Evolutionary conservation across 2,113 vertebrate genomes (phyloP).

Genomic region (Burhinus bistriatus): DNA sequence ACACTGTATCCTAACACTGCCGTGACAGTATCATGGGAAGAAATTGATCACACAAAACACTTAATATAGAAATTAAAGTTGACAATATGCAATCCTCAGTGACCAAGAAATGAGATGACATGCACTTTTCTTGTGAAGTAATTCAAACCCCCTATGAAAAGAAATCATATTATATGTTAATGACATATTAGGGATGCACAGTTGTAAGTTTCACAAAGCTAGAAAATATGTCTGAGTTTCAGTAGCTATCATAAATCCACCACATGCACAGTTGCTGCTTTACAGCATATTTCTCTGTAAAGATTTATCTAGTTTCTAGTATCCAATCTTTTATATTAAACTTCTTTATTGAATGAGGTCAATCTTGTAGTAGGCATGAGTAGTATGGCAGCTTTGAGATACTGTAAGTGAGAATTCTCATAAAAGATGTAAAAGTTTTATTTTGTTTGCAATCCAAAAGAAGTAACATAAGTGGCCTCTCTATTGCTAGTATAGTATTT

Average conservation of each 20-base stretch:
- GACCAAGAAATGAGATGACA: background rate
- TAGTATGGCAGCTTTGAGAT: background rate
- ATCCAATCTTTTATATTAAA: background rate
- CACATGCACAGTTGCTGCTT: background rate
- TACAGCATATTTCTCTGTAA: background rate
- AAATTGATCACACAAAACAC: background rate
- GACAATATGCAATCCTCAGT: background rate
- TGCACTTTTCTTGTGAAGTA: background rate
- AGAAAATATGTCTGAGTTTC: background rate
- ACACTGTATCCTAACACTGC: background rate
- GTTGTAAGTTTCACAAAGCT: background rate
- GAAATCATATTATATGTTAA: background rate
- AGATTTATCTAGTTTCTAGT: background rate
- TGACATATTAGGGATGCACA: background rate
- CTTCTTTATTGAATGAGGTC: background rate
- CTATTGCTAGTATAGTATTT: background rate
- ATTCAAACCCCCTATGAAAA: background rate
- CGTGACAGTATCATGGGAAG: background rate
- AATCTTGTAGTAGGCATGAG: background rate
- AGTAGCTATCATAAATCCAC: background rate
- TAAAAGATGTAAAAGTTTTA: background rate
- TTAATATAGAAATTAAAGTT: background rate
- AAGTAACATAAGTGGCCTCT: background rate
- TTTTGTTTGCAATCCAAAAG: background rate
- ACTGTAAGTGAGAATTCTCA: background rate